phyloP scores from a whole-genome alignment of 2,888 invertebrate species.

The Oscheius onirici region DNA sequence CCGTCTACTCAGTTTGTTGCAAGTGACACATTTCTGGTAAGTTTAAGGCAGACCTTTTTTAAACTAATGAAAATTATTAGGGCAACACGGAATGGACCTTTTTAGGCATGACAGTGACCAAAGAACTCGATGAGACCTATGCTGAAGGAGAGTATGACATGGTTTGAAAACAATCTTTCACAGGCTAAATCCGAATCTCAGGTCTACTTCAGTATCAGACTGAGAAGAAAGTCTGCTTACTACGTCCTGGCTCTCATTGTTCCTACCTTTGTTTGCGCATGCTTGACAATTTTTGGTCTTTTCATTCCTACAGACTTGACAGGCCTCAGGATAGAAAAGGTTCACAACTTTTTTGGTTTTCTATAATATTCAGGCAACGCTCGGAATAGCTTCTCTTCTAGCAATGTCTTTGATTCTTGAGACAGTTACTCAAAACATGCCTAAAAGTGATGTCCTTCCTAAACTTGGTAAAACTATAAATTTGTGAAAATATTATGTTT shows the following conservation, averaged over 20 bases:
- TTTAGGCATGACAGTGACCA: not conserved
- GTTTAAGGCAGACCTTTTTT: not conserved
- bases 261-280: constrained; percentile 18
- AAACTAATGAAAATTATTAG: not conserved
- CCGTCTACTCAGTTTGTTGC: not conserved
- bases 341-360: not conserved
- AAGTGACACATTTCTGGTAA: constrained; percentile 2
- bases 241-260: constrained; percentile 16
- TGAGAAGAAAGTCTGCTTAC: constrained; percentile 17
- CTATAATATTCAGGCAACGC: not conserved
- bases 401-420: constrained; percentile 19
- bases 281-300: constrained; percentile 11
- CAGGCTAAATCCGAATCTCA: not conserved
- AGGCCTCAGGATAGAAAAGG: constrained; percentile 4
- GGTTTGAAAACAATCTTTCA: not conserved
- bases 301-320: constrained; percentile 19
- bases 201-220: not conserved
- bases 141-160: constrained; percentile 15
- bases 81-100: constrained; percentile 25
- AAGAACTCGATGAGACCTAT: not conserved
- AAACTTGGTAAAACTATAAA: not conserved
- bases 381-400: constrained; percentile 4
- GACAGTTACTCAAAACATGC: constrained; percentile 20
- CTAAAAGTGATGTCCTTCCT: constrained; percentile 10
- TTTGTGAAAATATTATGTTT: not conserved